Conservation (phyloP, 2,888 invertebrate species). For the Crocallis elinguaria region DNA sequence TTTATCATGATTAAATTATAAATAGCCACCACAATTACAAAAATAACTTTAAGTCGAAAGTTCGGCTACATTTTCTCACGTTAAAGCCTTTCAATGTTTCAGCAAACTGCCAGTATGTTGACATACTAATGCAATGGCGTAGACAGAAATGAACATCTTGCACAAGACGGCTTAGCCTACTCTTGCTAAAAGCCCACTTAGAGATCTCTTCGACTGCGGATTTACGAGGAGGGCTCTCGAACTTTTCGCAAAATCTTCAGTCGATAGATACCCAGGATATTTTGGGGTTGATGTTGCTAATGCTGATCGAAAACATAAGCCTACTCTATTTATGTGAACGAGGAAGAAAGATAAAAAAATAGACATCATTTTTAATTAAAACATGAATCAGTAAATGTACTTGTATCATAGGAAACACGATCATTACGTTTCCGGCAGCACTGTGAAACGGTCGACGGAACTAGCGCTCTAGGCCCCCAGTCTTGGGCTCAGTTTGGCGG, state of each 20-base stretch:
- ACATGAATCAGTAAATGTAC: conserved; percentile 37
- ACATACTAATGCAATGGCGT: conserved; percentile 56
- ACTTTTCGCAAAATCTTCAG: conserved; percentile 69
- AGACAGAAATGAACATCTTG: conserved; percentile 78
- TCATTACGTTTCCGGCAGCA: conserved; percentile 50
- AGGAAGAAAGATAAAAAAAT: not conserved
- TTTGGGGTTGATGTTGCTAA: conserved; percentile 54
- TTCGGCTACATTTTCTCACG: conserved; percentile 15
- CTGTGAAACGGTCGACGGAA: conserved; percentile 42
- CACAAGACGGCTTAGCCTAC: conserved; percentile 80
- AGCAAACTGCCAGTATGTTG: conserved; percentile 36
- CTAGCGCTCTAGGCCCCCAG: conserved; percentile 50
- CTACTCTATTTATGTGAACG: conserved; percentile 16
- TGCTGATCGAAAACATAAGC: conserved; percentile 41
- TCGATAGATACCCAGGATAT: conserved; percentile 65
- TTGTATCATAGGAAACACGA: conserved; percentile 48
- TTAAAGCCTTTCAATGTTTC: conserved; percentile 30
- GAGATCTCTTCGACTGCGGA: conserved; percentile 78
- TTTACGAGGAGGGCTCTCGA: conserved; percentile 74
- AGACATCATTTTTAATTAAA: conserved; percentile 51
- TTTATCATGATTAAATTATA: not conserved
- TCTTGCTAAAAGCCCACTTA: conserved; percentile 83
- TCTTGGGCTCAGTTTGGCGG: conserved; percentile 56
- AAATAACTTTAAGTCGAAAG: not conserved
- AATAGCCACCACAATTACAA: not conserved